Conservation (phyloP, 2,113 vertebrate genomes). For the Carassius gibelio region DNA sequence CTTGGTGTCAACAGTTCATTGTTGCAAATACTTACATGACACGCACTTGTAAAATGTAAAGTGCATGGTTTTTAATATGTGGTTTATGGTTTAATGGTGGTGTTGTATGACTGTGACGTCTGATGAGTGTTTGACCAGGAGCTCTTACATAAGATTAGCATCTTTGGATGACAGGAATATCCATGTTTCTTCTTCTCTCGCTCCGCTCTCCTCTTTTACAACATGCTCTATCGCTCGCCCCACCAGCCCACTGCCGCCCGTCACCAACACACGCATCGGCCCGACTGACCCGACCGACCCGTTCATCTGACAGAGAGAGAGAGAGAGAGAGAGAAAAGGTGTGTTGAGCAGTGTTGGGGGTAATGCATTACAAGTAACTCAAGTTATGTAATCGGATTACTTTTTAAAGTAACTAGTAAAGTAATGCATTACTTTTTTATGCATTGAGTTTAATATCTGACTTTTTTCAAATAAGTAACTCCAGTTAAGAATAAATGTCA, state of each 20-base stretch:
- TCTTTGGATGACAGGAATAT: constrained; percentile 91
- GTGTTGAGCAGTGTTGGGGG: too few species aligned
- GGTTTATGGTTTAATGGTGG: background rate
- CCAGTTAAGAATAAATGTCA: too few species aligned
- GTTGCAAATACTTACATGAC: background rate
- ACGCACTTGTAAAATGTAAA: background rate
- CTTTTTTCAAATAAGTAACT: too few species aligned
- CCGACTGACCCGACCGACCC: constrained; percentile 47
- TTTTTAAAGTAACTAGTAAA: too few species aligned
- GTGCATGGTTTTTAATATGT: background rate
- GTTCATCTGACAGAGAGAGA: constrained; percentile 42
- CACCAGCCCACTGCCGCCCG: constrained; percentile 89
- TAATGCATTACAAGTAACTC: too few species aligned
- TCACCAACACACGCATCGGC: constrained; percentile 84
- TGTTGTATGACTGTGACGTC: background rate
- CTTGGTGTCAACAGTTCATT: background rate
- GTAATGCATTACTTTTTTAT: too few species aligned
- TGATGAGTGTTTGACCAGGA: background rate
- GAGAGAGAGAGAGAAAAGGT: too few species aligned
- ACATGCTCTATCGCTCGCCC: constrained; percentile 86
- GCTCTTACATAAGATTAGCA: constrained; percentile 85
- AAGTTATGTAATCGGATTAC: too few species aligned
- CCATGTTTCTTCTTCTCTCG: constrained; percentile 84
- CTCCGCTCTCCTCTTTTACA: constrained; percentile 78
- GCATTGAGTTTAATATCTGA: too few species aligned